phyloP scores from a whole-genome alignment of 2,113 vertebrate genomes.

The Synchiropus splendidus region DNA sequence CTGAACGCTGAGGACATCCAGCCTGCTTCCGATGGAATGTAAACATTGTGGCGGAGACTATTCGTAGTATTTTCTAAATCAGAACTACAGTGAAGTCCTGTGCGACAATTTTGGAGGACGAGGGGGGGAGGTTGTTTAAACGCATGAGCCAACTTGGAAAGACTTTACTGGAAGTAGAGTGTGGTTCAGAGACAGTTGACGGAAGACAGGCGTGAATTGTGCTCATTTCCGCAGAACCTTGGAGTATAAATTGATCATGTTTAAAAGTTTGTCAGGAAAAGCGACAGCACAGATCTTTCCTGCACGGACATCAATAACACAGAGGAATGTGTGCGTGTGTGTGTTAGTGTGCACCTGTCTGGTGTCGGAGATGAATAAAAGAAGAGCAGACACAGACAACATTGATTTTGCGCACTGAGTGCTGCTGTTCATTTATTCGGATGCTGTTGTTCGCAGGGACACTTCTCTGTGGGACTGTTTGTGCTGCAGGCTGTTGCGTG shows the following conservation, averaged over 20 bases:
- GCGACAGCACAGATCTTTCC: slow-evolving; percentile 19
- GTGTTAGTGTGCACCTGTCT: slow-evolving; percentile 1
- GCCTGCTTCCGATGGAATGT: slow-evolving; percentile 34
- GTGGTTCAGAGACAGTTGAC: slow-evolving; percentile 23
- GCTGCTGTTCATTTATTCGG: too few species aligned
- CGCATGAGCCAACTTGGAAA: slow-evolving; percentile 38
- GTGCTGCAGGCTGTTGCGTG: slow-evolving; percentile 9
- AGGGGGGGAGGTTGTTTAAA: too few species aligned
- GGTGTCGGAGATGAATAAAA: slow-evolving; percentile 26
- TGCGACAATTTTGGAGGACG: too few species aligned
- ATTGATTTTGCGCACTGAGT: slow-evolving; percentile 7
- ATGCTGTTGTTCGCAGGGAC: slow-evolving; percentile 1
- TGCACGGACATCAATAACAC: slow-evolving; percentile 8
- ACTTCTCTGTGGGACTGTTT: slow-evolving; percentile 17
- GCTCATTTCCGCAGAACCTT: too few species aligned
- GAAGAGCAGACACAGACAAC: slow-evolving; percentile 15
- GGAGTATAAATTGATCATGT: too few species aligned
- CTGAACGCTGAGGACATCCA: slow-evolving; percentile 21
- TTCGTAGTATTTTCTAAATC: slow-evolving; percentile 24
- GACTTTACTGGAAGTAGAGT: slow-evolving; percentile 29
- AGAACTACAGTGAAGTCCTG: slow-evolving; percentile 6
- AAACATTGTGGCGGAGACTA: slow-evolving; percentile 39
- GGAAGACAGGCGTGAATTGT: slow-evolving; percentile 14
- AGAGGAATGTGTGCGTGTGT: slow-evolving; percentile 8
- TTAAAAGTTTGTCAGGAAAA: slow-evolving; percentile 32